Evolutionary conservation across 2,888 invertebrate genomes (phyloP), one percentile per base, ranked within the genome.

Genomic region (Leptopilina myrica): DNA sequence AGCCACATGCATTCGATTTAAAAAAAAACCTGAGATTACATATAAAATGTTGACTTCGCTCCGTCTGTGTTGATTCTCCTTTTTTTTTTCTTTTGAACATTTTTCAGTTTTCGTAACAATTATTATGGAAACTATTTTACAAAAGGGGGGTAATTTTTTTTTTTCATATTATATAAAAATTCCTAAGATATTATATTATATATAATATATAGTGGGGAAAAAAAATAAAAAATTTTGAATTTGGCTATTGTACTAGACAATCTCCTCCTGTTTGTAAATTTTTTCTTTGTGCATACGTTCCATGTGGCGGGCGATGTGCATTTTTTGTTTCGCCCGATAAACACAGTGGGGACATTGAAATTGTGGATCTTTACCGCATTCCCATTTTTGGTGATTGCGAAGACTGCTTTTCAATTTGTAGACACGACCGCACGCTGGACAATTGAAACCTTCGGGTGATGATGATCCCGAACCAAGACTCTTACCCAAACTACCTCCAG

Each of bases 351-450:
- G 91, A 85, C 92, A 92, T 78, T 91, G 90, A 83, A 92, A 92
- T 80, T 92, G 91, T 2, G 92, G 92, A 79, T 91, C 92, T 85
- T 92, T 92, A 64, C 92, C 92, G 83, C 92, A 92, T 79, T 92
- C 92, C 90, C 92, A 92, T 80, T 92, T 91, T 84, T 92, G 91
- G 84, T 92, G 92, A 78, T 92, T 92, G 15, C 91, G 84, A 79
- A 92, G 86, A 82, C 97, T 97, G 86, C 96, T 96, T 92, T 97
- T 97, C 86, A 97, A 94, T 92, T 97, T 97, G 93, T 97, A 97
- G 83, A 96, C 95, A 85, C 97, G 94, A 82, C 96, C 96, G 92
- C 97, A 97, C 88, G 96, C 96, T 78, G 95, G 95, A 92, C 96
- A 96, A 80, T 95, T 94, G 93, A 96, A 96, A 84, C 94, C 93